Evolutionary conservation across 1,140 invertebrate species (phyloP), one percentile per base, ranked within the genome.

Genomic region (Psix sp.): DNA sequence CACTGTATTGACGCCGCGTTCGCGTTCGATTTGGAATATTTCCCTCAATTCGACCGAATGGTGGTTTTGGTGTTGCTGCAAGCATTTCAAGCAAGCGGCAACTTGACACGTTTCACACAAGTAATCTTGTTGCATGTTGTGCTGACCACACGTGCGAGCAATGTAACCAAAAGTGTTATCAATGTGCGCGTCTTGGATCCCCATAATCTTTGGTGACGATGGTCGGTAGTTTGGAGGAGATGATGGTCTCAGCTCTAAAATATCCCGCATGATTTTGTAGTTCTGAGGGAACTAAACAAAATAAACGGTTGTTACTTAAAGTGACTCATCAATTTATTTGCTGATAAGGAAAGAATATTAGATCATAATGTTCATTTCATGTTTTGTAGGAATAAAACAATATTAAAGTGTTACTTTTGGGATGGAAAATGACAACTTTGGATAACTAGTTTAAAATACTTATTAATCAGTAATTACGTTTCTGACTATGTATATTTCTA

Each of bases 1-100:
- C 18, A 73, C 60, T 2, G 68, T 72, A 45, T 59, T 59, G 46
- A 72, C 60, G 15, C 68, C 68, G 35, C 68, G 68, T 59, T 72
- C 68, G 38, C 60, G 68, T n/a, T 72, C 68, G 5, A 65, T 7
- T 46, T 72, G 49, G 48, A 65, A 72, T 24, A 59, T 65, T 14
- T 72, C 68, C 56, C 36, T 72, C 68, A 72, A 51, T 33, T 65
- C 68, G 7, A 72, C 68, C 7, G 48, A 24, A 26, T 54, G 54
- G 9, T 73, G 60, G 29, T 42, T 63, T 59, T 57, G 57, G 6
- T 72, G 67, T 6, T 63, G 26, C 17, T 51, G 48, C 57, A 72
- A 51, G 13, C 67, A 72, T 31, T 72, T 72, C 5, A 51, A 10
- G 10, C 67, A 72, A 38, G 59, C 45, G 7, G 67, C 42, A 4